Evolutionary conservation across 30 jellyfish, hydroid and myxozoan genomes (phyloP), one percentile per base, ranked within the genome.

Genomic region (Aurelia aurita): DNA sequence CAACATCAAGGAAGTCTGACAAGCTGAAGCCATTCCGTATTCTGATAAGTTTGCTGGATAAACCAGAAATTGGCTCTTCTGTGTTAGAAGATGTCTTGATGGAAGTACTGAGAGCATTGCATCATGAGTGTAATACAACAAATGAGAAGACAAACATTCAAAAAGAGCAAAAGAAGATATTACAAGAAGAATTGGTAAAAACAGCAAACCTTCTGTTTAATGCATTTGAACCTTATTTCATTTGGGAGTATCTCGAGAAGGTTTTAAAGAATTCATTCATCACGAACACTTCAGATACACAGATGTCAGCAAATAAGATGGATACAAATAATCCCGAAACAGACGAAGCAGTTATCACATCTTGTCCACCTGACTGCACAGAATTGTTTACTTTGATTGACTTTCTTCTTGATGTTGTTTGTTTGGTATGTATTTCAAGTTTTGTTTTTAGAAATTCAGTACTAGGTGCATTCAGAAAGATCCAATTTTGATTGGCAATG

Each of bases 21-120:
- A 63, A 85, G 27, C 70, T 93, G 76, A 93, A 89, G 61, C 98
- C 98, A 27, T 88, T 93, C 66, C 96, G 98, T 14, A 88, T 93
- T 25, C 74, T 93, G 53, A 82, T 93, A 65, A 93, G 97, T 43
- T 51, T 93, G 79, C 88, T 93, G 57, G 98, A 93, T 62, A 93
- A 88, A 69, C 98, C 98, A 0, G 98, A 93, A 67, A 91, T 93
- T 22, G 98, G 98, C 1, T 88, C 98, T 5, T 81, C 89, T 7
- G 79, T 93, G 3, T 54, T 93, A 43, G 97, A 93, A 69, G 96
- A 93, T 23, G 95, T 93, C 69, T 66, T 93, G 89, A 19, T 88
- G 34, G 98, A 93, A 45, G 94, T 93, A 2, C 89, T 93, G 44
- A 79, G 98, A 19, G 86, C 95, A 15, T 79, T 93, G n/a, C 81